Base-by-base conservation (phyloP, 1,140 invertebrate genomes). In the Achroia grisella region DNA sequence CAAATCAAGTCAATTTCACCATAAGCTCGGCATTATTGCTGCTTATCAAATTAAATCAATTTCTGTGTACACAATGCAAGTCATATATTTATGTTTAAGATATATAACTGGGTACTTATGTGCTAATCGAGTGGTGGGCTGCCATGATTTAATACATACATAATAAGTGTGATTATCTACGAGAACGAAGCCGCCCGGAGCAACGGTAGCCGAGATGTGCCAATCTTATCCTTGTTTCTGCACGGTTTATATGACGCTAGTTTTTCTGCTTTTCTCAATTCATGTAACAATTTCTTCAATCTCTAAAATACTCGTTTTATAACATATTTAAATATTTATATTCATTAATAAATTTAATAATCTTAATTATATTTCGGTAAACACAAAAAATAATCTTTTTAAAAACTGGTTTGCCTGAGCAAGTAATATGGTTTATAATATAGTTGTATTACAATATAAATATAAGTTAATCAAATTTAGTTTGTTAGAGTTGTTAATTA, bases 171-270 rank as follows among this genome's bases (percentile, higher is more conserved):
- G 68, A 70, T 75, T 72, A 76, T 60, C 62, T 64, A 73, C 71
- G 67, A 64, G 50, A n/a, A n/a, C n/a, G n/a, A n/a, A n/a, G n/a
- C n/a, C n/a, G 51, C 68, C 59, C 42, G 47, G 47, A 51, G 62
- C 67, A 69, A 65, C 71, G 69, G 73, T 71, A 65, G 74, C 63
- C 57, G 56, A 62, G 74, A 71, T 78, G 74, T 78, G 74, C 74
- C 70, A 78, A 78, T 78, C 71, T 73, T 75, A 73, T 72, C 61
- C 73, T 67, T 49, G 47, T 52, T 56, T 39, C 29, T 31, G 43
- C 11, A 30, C 0, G 56, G 60, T 27, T 67, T 62, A 71, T 49
- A 77, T 72, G 54, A 10, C 6, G 34, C 40, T 39, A 10, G 30
- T 23, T 23, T 6, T 23, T 3, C 2, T 23, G n/a, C n/a, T n/a